Percentiles rank a stretch among this genome's conserved stretches.
Conservation (phyloP, 2,797 vertebrate species). For the Galaxias olidus region DNA sequence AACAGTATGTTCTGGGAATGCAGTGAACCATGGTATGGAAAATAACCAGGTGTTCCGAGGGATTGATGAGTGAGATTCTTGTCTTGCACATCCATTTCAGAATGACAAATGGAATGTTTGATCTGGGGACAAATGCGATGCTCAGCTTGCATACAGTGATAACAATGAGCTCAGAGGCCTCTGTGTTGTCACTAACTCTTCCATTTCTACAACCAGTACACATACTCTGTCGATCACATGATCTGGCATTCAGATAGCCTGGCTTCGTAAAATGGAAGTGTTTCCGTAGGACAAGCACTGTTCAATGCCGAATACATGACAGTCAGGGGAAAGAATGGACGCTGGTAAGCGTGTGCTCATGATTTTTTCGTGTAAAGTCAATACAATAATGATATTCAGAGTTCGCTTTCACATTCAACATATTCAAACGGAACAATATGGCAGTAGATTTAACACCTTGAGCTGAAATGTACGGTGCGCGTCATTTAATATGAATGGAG, state of each 20-base stretch:
- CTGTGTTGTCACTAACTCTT: constrained; percentile 40
- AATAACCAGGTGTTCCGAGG: constrained; percentile 36
- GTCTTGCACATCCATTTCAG: constrained; percentile 31
- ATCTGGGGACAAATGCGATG: constrained; percentile 44
- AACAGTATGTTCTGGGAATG: constrained; percentile 24
- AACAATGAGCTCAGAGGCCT: constrained; percentile 52
- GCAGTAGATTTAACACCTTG: no score
- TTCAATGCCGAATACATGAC: constrained; percentile 45
- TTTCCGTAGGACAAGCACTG: neutral
- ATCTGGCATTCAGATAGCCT: neutral
- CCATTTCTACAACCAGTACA: constrained; percentile 20
- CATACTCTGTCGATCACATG: constrained; percentile 7
- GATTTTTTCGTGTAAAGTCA: constrained; percentile 47
- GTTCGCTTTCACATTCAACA: no score
- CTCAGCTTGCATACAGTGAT: constrained; percentile 39
- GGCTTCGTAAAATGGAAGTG: no score
- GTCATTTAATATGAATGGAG: no score
- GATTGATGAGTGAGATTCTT: constrained; percentile 50
- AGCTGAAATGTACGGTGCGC: no score
- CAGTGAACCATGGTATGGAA: constrained; percentile 39
- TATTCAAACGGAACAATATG: no score
- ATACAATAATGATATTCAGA: constrained; percentile 14
- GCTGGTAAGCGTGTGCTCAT: constrained; percentile 31
- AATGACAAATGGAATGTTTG: constrained; percentile 53
- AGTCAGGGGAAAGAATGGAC: constrained; percentile 36